phyloP scores from a whole-genome alignment of 2,797 vertebrate genomes.

The Cynopterus sphinx region DNA sequence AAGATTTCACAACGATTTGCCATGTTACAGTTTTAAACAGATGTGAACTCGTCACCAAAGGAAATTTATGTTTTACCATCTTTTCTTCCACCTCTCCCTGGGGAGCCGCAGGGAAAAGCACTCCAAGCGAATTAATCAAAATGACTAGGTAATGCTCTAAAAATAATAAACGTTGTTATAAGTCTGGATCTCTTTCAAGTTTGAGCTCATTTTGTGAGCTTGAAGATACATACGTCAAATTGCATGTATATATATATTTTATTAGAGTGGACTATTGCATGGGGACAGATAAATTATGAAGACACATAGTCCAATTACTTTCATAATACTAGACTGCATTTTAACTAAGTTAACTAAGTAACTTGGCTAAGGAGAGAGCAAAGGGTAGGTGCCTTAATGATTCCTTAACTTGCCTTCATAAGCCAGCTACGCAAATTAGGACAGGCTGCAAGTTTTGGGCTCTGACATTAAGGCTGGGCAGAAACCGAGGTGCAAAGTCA shows the following conservation, averaged over 20 bases:
- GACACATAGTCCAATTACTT: constrained; percentile 2
- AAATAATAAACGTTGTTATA: constrained; percentile 79
- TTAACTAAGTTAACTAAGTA: constrained; percentile 52
- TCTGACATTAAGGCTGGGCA: not conserved
- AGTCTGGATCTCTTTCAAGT: constrained; percentile 79
- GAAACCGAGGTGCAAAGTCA: not conserved
- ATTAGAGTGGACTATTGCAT: constrained; percentile 43
- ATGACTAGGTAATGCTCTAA: constrained; percentile 80
- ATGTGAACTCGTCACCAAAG: constrained; percentile 79
- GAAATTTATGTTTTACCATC: constrained; percentile 75
- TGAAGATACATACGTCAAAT: constrained; percentile 64
- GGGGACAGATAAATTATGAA: constrained; percentile 53
- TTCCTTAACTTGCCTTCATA: constrained; percentile 1
- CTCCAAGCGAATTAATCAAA: constrained; percentile 78
- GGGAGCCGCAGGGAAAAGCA: constrained; percentile 67
- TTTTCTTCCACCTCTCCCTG: constrained; percentile 69
- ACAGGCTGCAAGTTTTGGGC: not conserved
- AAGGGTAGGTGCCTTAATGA: not conserved
- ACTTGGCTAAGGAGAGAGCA: not conserved
- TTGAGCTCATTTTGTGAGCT: constrained; percentile 71
- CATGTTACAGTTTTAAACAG: constrained; percentile 82
- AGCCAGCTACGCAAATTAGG: not conserved
- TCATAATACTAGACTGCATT: not conserved
- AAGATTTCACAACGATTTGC: constrained; percentile 84
- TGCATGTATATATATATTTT: constrained; percentile 21